A percentile compares a stretch with the other conserved stretches of the same genome.
These are phyloP conservation scores for Yponomeuta malinellus DNA, from an alignment of 2,888 invertebrate genomes.

Conservation along the genomic window DNA sequence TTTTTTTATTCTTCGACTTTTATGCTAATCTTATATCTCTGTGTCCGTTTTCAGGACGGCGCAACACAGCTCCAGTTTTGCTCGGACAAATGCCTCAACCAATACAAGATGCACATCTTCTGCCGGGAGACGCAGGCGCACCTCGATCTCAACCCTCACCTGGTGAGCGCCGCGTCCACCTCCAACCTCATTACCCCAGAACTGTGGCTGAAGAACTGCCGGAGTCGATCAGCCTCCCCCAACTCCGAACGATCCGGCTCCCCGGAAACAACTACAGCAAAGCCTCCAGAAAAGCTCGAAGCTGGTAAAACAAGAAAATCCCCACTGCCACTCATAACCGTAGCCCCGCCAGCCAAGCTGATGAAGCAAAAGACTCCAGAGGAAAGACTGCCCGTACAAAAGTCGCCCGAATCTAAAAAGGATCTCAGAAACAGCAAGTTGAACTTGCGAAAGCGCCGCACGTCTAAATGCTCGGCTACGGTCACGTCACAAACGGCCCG, in stretches of 20 bases:
- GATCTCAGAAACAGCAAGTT: conserved; percentile 56
- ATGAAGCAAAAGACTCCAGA: conserved; percentile 67
- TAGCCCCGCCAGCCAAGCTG: conserved; percentile 80
- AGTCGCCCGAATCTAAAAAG: conserved; percentile 62
- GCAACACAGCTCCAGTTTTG: conserved; percentile 93
- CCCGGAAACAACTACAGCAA: conserved; percentile 43
- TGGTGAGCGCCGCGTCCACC: conserved; percentile 69
- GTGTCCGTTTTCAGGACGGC: conserved; percentile 80
- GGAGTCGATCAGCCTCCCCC: conserved; percentile 78
- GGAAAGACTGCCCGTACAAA: conserved; percentile 48
- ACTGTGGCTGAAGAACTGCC: conserved; percentile 90
- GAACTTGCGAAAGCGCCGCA: conserved; percentile 64
- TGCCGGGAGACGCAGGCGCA: conserved; percentile 95
- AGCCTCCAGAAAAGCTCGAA: conserved; percentile 28
- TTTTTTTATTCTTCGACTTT: too few species aligned
- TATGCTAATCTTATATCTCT: background rate
- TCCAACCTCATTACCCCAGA: conserved; percentile 90
- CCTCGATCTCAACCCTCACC: conserved; percentile 88
- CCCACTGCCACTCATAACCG: conserved; percentile 78
- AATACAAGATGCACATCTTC: conserved; percentile 98
- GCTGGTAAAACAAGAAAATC: conserved; percentile 57
- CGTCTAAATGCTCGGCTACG: conserved; percentile 60
- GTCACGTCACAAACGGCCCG: conserved; percentile 60
- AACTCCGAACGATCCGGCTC: conserved; percentile 73
- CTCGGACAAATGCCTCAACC: conserved; percentile 94